Evolutionary conservation across 64 coral and sea anemone genomes (phyloP).

Genomic region (Actinia equina): DNA sequence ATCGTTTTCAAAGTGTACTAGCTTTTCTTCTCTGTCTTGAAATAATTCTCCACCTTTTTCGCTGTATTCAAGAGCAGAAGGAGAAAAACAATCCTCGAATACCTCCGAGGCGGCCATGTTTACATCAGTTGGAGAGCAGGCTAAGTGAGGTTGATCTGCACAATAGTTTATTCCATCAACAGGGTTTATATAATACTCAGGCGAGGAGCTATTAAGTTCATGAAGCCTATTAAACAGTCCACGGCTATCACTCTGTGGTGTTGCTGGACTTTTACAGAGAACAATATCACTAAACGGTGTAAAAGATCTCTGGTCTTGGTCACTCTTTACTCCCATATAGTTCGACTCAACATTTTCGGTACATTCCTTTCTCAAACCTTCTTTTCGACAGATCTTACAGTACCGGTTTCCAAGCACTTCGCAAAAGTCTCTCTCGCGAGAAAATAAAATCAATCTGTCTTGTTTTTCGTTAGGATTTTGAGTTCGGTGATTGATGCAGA

Average conservation of each 20-base stretch:
- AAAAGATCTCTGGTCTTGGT: not conserved
- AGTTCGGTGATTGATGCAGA: not conserved
- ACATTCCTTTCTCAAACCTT: not conserved
- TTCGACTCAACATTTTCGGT: not conserved
- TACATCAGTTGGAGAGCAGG: not conserved
- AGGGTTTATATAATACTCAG: constrained; percentile 3
- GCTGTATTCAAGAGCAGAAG: not conserved
- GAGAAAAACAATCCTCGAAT: not conserved
- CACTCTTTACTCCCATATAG: not conserved
- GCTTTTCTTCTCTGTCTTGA: not conserved
- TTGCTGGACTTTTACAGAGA: not conserved
- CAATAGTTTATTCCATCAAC: not conserved
- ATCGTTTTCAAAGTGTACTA: not conserved
- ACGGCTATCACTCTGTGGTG: constrained; percentile 4
- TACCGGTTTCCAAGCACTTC: constrained; percentile 16
- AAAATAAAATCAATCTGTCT: not conserved
- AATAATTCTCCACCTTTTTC: not conserved
- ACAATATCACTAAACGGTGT: constrained; percentile 8
- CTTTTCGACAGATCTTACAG: not conserved
- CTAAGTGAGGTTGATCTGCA: not conserved
- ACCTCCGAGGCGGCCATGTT: not conserved
- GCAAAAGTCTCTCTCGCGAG: constrained; percentile 7
- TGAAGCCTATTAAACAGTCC: not conserved
- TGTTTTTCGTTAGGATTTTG: not conserved
- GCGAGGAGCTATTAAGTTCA: not conserved